Evolutionary conservation across 1,140 invertebrate species (phyloP), one percentile per base, ranked within the genome.

Genomic region (Halyomorpha halys): DNA sequence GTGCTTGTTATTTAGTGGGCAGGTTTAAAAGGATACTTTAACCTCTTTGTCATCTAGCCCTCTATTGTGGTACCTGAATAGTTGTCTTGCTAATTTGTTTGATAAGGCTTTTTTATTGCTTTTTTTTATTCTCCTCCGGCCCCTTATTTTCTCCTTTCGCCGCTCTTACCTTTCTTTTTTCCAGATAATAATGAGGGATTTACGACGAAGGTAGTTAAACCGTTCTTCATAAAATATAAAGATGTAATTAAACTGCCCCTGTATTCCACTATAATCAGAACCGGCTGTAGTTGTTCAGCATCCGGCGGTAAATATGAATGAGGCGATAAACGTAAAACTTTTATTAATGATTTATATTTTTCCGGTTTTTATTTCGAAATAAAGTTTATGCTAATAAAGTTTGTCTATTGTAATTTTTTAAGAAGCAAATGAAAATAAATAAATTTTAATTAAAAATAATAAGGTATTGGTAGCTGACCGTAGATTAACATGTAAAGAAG

Each of bases 101-200:
- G 47, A 49, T 49, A 21, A 49, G 47, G 47, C 47, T 49, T 49
- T 49, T 49, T 49, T 21, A 49, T 49, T 49, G 47, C 47, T 9
- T 49, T 49, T 49, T 49, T 19, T 49, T n/a, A 11, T 21, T 8
- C 14, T 14, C 47, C n/a, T n/a, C 21, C 6, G 34, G 6, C 34
- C n/a, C 47, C 47, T 49, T 49, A 19, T 49, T 49, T 49, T 21
- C 47, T 49, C 47, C 47, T 49, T 49, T 19, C n/a, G 6, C 47
- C 21, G n/a, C n/a, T 19, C n/a, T 19, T 21, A 19, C 47, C 11
- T 49, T 47, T 47, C 18, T 14, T 47, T 49, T 49, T 49, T 49
- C 11, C 47, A 49, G 47, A 21, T 19, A 18, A 49, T 49, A 49
- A 49, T 49, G 47, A 49, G 47, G 47, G 47, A 49, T 49, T 49